These are phyloP conservation scores for Mesochorus sp. DNA, from an alignment of 2,888 invertebrate species.

Conservation along the genomic window DNA sequence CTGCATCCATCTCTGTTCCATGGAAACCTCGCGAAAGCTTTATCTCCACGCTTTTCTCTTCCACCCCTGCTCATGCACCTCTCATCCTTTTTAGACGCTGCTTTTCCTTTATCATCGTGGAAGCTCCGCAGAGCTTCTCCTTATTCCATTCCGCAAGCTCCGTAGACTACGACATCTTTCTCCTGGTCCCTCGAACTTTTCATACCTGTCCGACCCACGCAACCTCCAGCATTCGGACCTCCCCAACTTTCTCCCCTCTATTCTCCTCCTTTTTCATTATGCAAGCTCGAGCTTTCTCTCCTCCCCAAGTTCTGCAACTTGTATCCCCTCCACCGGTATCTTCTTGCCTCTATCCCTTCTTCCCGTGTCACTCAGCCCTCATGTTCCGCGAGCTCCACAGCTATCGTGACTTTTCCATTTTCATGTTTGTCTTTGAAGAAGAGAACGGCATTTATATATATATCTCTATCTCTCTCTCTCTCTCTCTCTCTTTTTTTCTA, in stretches of 20 bases:
- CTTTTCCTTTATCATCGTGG: not conserved
- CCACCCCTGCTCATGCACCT: not conserved
- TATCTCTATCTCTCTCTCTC: not conserved
- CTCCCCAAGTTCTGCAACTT: not conserved
- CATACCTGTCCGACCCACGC: not conserved
- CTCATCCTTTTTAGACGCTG: not conserved
- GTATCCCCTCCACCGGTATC: not conserved
- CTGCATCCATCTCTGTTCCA: not conserved
- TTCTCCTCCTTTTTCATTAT: not conserved
- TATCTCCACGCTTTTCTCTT: not conserved
- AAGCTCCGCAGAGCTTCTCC: not conserved
- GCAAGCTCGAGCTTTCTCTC: not conserved
- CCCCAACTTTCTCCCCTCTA: not conserved
- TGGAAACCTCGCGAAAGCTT: not conserved
- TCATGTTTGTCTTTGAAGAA: constrained; percentile 2
- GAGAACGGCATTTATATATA: not conserved
- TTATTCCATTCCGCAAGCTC: not conserved
- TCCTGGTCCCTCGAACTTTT: not conserved
- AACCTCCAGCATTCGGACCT: not conserved
- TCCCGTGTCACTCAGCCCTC: not conserved
- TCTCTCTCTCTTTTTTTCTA: not conserved
- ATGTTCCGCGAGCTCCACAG: not conserved
- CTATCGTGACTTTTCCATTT: not conserved
- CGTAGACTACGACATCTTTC: not conserved
- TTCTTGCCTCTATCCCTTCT: not conserved